Evolutionary conservation across 1,140 invertebrate genomes (phyloP), one percentile per base, ranked within the genome.

Genomic region (Propsilocerus akamusi): DNA sequence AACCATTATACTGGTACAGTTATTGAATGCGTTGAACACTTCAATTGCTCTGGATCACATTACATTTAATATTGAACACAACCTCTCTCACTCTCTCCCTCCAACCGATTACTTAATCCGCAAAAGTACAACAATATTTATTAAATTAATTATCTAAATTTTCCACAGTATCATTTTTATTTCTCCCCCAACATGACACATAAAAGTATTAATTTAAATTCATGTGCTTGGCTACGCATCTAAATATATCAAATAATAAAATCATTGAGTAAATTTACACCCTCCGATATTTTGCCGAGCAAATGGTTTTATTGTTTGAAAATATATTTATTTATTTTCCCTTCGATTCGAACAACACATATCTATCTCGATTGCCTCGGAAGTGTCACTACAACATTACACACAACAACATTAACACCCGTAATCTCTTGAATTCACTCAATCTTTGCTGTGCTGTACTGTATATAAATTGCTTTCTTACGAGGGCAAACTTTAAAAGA

Each of bases 261-360:
- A 41, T 41, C 34, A 41, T 41, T 41, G 34, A 41, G 34, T 41
- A 41, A 41, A 41, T 41, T 41, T 41, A 41, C 34, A 41, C 34
- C 34, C 34, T 41, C n/a, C 34, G 14, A 8, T 41, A 20, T 20
- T 41, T 14, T 20, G 34, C 14, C 17, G 17, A 41, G n/a, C n/a
- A n/a, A n/a, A 41, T 20, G 17, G 34, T 14, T 41, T 41, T 41
- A 41, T 41, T 41, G 28, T 30, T 30, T 14, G 17, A 20, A 41
- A 41, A 20, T 41, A 20, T 20, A 41, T 41, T 20, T 41, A 14
- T 41, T 30, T n/a, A 20, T 7, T 20, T 20, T 20, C 14, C 14
- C 34, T 17, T 17, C 20, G 32, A 17, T 12, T 6, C n/a, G 32
- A 6, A 37, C 6, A 17, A n/a, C 14, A 12, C 14, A 20, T 14